phyloP scores from a whole-genome alignment of 2,113 vertebrate genomes.

The Uria aalge region DNA sequence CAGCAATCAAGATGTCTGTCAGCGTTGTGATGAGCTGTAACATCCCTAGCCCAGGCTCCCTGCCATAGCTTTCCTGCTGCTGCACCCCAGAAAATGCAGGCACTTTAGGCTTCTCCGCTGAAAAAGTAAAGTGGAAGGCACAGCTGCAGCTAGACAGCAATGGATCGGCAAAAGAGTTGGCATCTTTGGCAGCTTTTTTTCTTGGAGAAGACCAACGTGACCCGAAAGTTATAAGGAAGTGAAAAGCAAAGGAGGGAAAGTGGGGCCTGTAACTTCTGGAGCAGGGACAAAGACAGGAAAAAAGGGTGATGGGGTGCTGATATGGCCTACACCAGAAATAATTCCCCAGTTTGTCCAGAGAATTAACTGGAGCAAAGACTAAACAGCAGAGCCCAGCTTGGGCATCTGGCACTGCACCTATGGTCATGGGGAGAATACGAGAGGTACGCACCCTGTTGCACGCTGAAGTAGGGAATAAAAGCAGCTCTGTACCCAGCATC shows the following conservation, averaged over 20 bases:
- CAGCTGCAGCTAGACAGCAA: not conserved
- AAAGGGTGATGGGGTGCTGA: not conserved
- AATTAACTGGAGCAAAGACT: not conserved
- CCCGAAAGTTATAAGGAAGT: not conserved
- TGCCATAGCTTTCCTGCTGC: not conserved
- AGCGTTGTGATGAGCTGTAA: not conserved
- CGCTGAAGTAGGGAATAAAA: not conserved
- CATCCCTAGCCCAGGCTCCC: constrained; percentile 8
- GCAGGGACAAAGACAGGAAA: not conserved
- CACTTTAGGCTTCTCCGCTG: not conserved
- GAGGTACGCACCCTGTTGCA: not conserved
- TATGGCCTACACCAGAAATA: not conserved
- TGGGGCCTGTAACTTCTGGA: not conserved
- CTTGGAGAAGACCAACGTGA: not conserved
- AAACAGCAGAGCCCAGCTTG: not conserved
- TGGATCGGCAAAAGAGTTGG: not conserved
- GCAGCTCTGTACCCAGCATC: not conserved
- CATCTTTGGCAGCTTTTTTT: not conserved
- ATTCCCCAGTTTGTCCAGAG: not conserved
- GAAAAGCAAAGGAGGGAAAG: not conserved
- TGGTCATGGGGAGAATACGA: not conserved
- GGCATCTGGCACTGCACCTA: not conserved
- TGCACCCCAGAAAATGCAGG: not conserved
- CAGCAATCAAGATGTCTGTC: not conserved
- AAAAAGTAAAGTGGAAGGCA: not conserved